Conservation (phyloP, 2,113 vertebrate genomes). For the Marcusenius ussheri region DNA sequence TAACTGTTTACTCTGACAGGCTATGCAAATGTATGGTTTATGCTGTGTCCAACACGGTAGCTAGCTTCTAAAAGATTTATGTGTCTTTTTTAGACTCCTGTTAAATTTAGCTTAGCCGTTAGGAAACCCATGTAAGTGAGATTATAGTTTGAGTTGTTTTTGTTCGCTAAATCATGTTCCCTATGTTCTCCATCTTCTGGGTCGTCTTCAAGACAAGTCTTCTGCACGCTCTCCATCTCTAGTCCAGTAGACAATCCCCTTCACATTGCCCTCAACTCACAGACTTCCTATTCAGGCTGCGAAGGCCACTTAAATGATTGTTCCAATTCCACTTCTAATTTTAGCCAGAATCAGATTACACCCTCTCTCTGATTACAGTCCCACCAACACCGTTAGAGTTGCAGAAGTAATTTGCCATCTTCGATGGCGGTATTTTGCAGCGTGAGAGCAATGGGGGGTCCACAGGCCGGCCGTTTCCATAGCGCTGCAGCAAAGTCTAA, state of each 20-base stretch:
- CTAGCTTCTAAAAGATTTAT: neutral
- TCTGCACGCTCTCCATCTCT: neutral
- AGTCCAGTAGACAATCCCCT: neutral
- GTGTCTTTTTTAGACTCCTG: neutral
- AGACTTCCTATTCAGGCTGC: neutral
- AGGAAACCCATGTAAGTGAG: neutral
- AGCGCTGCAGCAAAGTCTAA: neutral
- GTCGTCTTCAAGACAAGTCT: neutral
- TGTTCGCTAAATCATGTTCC: neutral
- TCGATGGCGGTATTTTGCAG: neutral
- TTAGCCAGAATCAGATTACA: neutral
- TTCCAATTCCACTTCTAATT: neutral
- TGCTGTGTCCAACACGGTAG: neutral
- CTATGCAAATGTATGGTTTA: neutral
- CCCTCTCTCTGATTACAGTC: neutral
- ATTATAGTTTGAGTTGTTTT: neutral
- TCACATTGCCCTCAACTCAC: neutral
- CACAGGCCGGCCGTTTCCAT: neutral
- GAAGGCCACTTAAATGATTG: constrained; percentile 1
- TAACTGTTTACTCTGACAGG: neutral
- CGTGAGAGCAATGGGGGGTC: neutral
- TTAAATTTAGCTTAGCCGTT: neutral
- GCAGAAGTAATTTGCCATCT: neutral
- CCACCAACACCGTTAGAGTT: neutral
- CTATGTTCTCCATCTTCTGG: neutral